Evolutionary conservation across 2,888 invertebrate species (phyloP).

Genomic region (Cephalotes varians): DNA sequence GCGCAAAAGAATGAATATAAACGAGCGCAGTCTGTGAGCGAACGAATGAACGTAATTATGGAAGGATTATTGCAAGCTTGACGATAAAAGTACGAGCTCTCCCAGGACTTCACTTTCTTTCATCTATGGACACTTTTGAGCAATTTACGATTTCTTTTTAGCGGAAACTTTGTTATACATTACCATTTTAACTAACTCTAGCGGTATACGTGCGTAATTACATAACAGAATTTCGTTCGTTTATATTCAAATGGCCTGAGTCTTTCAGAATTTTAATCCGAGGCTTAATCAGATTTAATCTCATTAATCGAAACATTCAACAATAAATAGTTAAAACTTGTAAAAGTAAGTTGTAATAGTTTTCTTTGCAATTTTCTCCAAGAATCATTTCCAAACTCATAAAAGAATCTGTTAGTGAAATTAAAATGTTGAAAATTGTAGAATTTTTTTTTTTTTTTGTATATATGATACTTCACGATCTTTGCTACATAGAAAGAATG

Average conservation of each 20-base stretch:
- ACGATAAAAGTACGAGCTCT: constrained; percentile 4
- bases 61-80: constrained; percentile 1
- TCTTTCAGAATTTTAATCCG: constrained; percentile 14
- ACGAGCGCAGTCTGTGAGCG: not conserved
- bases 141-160: not conserved
- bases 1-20: constrained; percentile 37
- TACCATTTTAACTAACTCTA: constrained; percentile 9
- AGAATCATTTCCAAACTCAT: not conserved
- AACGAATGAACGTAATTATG: constrained; percentile 17
- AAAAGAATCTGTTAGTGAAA: not conserved
- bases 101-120: not conserved
- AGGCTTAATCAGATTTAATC: constrained; percentile 14
- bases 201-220: not conserved
- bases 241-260: constrained; percentile 7
- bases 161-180: not conserved
- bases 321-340: not conserved
- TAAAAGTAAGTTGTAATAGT: not conserved
- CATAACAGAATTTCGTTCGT: not conserved
- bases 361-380: not conserved
- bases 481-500: too few species aligned
- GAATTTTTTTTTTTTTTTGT: not conserved
- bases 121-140: not conserved
- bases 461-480: too few species aligned
- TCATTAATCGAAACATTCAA: not conserved
- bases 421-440: not conserved